Evolutionary conservation across 1,140 invertebrate species (phyloP).

Genomic region (Panagrolaimus sp.): DNA sequence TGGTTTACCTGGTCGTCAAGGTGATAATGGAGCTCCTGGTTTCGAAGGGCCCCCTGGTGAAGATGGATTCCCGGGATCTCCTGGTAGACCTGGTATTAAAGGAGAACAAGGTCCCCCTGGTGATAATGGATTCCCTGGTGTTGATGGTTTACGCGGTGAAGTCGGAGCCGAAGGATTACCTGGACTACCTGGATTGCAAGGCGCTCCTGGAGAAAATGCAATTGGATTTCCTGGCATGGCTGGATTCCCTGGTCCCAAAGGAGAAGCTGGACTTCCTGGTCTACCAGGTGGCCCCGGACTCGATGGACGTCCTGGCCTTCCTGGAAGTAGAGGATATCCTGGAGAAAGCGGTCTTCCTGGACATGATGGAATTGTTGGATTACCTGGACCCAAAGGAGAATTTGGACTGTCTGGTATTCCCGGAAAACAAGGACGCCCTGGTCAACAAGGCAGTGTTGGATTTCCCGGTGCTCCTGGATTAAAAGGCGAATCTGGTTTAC

Average conservation of each 20-base stretch:
- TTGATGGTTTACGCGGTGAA: conserved; percentile 10
- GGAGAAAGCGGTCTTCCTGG: conserved; percentile 30
- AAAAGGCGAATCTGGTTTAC: conserved; percentile 23
- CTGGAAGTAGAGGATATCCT: conserved; percentile 28
- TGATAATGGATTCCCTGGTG: conserved; percentile 15
- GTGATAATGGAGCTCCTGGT: conserved; percentile 10
- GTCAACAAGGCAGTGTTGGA: conserved; percentile 16
- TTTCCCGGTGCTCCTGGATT: conserved; percentile 9
- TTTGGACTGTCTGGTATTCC: conserved; percentile 37
- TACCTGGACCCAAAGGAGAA: conserved; percentile 36
- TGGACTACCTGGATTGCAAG: conserved; percentile 23
- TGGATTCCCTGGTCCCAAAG: conserved; percentile 35
- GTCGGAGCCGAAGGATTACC: conserved; percentile 18
- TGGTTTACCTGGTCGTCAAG: conserved; percentile 25
- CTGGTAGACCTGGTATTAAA: conserved; percentile 8
- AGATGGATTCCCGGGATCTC: conserved; percentile 14
- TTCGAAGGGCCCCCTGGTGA: neutral
- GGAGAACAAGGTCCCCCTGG: conserved; percentile 29
- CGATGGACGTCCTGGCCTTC: conserved; percentile 15
- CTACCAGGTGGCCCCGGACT: conserved; percentile 35
- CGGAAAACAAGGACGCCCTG: conserved; percentile 27
- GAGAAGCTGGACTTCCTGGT: conserved; percentile 31
- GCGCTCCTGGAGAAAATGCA: conserved; percentile 20
- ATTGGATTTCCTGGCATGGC: conserved; percentile 20
- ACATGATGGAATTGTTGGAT: conserved; percentile 33